phyloP scores from a whole-genome alignment of 1,140 invertebrate species.

The Dendrolimus punctatus region DNA sequence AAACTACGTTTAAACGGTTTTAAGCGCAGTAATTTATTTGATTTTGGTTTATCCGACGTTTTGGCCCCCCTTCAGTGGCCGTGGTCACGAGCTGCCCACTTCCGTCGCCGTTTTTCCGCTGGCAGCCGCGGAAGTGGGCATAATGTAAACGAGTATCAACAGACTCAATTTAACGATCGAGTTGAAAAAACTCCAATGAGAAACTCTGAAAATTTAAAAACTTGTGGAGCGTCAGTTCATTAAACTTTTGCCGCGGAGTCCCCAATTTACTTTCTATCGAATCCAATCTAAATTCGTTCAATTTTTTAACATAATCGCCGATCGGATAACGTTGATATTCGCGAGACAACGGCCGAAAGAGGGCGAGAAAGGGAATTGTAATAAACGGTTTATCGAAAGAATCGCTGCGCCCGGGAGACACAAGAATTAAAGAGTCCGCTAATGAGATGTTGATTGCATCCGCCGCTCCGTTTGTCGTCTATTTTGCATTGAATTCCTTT shows the following conservation, averaged over 20 bases:
- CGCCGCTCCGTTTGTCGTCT: constrained; percentile 38
- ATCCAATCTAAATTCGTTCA: constrained; percentile 34
- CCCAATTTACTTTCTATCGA: constrained; percentile 26
- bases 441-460: constrained; percentile 66
- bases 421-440: constrained; percentile 51
- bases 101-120: too few relatives aligned
- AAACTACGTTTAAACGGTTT: too few relatives aligned
- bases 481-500: constrained; percentile 42
- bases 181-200: constrained; percentile 8
- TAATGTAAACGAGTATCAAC: too few relatives aligned
- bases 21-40: too few relatives aligned
- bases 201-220: constrained; percentile 13
- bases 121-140: too few relatives aligned
- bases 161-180: background rate
- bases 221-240: constrained; percentile 31
- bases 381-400: constrained; percentile 55
- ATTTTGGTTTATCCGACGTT: too few relatives aligned
- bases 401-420: constrained; percentile 37
- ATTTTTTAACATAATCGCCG: constrained; percentile 47
- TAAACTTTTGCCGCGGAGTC: constrained; percentile 41
- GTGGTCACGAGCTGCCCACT: too few relatives aligned
- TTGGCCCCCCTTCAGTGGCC: too few relatives aligned
- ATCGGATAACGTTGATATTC: constrained; percentile 41
- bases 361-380: constrained; percentile 29
- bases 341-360: constrained; percentile 26